Evolutionary conservation across 2,888 invertebrate genomes (phyloP).

Genomic region (Eulithis testata): DNA sequence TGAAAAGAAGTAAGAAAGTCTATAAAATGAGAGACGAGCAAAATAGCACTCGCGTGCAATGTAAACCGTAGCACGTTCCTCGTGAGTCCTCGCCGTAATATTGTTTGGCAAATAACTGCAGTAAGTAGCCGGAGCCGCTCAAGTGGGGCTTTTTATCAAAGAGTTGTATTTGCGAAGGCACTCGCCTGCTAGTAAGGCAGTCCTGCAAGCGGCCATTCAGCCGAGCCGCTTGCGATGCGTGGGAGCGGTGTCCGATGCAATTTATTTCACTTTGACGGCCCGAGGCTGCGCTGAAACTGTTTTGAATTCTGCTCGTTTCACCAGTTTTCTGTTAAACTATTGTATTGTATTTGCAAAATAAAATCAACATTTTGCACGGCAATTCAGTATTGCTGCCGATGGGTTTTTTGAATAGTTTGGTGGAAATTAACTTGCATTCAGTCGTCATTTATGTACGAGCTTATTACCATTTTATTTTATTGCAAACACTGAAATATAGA

Average conservation of each 20-base stretch:
- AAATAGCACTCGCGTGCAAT: slow-evolving; percentile 23
- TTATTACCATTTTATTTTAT: background rate
- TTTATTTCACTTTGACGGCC: slow-evolving; percentile 39
- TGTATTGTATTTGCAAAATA: slow-evolving; percentile 38
- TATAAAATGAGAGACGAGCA: slow-evolving; percentile 18
- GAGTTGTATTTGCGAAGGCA: slow-evolving; percentile 34
- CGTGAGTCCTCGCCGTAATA: slow-evolving; percentile 26
- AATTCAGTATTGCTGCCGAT: slow-evolving; percentile 17
- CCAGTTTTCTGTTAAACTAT: slow-evolving; percentile 38
- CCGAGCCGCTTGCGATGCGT: slow-evolving; percentile 37
- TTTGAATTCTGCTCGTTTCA: slow-evolving; percentile 30
- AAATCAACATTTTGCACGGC: slow-evolving; percentile 30
- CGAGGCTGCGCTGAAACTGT: slow-evolving; percentile 25
- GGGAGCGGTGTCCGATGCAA: slow-evolving; percentile 36
- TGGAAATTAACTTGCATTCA: slow-evolving; percentile 18
- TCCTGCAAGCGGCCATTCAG: slow-evolving; percentile 29
- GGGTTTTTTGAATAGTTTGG: slow-evolving; percentile 19
- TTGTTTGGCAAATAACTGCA: slow-evolving; percentile 42
- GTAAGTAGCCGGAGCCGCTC: slow-evolving; percentile 32
- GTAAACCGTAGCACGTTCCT: slow-evolving; percentile 18
- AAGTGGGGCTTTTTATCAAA: slow-evolving; percentile 36
- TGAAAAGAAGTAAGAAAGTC: slow-evolving; percentile 6
- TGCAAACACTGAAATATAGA: background rate
- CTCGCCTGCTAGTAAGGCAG: slow-evolving; percentile 13
- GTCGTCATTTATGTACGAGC: slow-evolving; percentile 1